Evolutionary conservation across 2,888 invertebrate species (phyloP).

Genomic region (Standfussiana lucernea): DNA sequence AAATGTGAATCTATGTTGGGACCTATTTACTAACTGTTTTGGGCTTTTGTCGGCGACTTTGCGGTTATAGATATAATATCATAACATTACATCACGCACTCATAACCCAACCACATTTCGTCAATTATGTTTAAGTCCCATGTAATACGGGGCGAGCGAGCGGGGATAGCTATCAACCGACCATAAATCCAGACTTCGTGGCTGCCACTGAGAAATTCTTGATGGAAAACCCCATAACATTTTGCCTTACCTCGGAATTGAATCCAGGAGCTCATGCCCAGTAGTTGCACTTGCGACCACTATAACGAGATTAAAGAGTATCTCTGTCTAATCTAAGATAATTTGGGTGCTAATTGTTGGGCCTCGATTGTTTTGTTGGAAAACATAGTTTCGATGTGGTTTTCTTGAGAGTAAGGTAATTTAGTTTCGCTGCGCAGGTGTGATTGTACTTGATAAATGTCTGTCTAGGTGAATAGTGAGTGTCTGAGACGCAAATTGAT

Average conservation of each 20-base stretch:
- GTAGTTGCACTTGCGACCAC: background rate
- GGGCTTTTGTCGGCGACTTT: constrained; percentile 16
- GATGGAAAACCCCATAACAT: background rate
- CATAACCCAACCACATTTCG: background rate
- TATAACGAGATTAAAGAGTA: background rate
- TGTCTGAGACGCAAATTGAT: constrained; percentile 5
- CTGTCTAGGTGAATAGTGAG: background rate
- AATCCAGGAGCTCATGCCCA: background rate
- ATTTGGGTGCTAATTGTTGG: background rate
- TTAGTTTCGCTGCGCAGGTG: background rate
- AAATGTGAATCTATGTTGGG: constrained; percentile 52
- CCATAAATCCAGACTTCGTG: background rate
- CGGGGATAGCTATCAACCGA: background rate
- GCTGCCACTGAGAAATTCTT: background rate
- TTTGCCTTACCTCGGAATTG: background rate
- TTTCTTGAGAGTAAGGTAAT: background rate
- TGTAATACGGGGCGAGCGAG: background rate
- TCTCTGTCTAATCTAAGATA: background rate
- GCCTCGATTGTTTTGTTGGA: background rate
- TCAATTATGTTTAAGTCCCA: background rate
- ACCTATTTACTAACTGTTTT: constrained; percentile 53
- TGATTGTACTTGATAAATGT: constrained; percentile 17
- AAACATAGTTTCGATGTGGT: background rate
- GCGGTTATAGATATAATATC: background rate
- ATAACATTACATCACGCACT: background rate